A percentile compares a stretch with the other conserved stretches of the same genome.
These are phyloP conservation scores for Tetragonisca angustula DNA, from an alignment of 2,888 invertebrate genomes.

Conservation along the genomic window DNA sequence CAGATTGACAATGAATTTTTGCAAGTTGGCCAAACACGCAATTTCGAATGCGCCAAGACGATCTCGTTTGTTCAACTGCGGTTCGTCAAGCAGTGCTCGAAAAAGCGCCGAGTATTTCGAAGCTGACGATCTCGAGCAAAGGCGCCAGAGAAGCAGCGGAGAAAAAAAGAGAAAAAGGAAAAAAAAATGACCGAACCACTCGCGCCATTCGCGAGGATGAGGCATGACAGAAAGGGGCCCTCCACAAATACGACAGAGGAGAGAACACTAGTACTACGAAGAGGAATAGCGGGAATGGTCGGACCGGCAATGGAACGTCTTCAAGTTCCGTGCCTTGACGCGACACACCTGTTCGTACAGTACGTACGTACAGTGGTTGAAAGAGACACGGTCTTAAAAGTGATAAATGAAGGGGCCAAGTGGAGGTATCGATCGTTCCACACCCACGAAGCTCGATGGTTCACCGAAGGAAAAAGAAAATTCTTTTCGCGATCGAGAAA, in stretches of 20 bases:
- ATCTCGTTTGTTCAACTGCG: background rate
- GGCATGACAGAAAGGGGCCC: conserved; percentile 8
- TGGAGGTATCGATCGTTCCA: background rate
- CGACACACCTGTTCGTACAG: conserved; percentile 50
- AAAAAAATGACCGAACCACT: background rate
- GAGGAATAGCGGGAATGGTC: conserved; percentile 31
- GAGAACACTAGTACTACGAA: conserved; percentile 16
- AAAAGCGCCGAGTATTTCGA: background rate
- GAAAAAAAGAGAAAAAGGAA: background rate
- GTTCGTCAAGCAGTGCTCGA: background rate
- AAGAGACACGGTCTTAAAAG: background rate
- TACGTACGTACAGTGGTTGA: background rate
- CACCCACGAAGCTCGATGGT: background rate
- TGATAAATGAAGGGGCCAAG: background rate
- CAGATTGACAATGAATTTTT: background rate
- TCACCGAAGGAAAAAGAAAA: background rate
- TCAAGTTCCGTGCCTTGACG: conserved; percentile 34
- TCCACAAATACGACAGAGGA: conserved; percentile 3
- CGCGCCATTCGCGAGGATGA: background rate
- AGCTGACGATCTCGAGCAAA: background rate
- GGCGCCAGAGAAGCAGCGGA: background rate
- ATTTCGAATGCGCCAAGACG: background rate
- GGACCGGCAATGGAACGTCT: conserved; percentile 16
- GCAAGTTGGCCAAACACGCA: background rate
- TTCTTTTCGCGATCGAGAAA: too few relatives aligned